Conservation (phyloP, 2,888 invertebrate species). For the Malachius bipustulatus region DNA sequence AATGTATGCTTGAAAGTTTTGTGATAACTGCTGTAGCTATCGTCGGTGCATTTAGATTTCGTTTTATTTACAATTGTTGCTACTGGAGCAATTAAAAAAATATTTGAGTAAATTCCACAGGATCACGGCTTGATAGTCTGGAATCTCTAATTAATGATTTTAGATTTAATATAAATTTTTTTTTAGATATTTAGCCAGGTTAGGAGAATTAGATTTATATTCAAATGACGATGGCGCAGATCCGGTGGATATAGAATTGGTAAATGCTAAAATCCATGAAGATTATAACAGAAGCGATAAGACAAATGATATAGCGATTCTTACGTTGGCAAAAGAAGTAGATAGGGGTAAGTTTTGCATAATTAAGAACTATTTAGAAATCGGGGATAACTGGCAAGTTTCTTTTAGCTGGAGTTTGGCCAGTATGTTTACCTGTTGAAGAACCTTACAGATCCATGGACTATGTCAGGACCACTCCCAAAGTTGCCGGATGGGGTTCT, state of each 20-base stretch:
- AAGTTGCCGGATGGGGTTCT: conserved; percentile 78
- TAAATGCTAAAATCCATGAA: conserved; percentile 52
- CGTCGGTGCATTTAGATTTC: too few relatives aligned
- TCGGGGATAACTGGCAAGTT: too few relatives aligned
- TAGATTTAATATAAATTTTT: too few relatives aligned
- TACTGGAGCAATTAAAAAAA: too few relatives aligned
- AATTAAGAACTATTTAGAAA: too few relatives aligned
- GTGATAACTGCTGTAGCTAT: too few relatives aligned
- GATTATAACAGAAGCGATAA: conserved; percentile 48
- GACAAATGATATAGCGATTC: conserved; percentile 68
- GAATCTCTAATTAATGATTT: too few relatives aligned
- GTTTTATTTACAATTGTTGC: too few relatives aligned
- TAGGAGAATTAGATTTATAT: conserved; percentile 67
- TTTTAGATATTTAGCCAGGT: conserved; percentile 51
- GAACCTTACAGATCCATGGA: conserved; percentile 41
- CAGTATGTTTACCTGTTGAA: conserved; percentile 62
- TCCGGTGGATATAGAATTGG: conserved; percentile 49
- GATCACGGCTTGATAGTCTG: too few relatives aligned
- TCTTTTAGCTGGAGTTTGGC: conserved; percentile 51
- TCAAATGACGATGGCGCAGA: conserved; percentile 50
- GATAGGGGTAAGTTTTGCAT: conserved; percentile 23
- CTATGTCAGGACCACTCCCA: conserved; percentile 48
- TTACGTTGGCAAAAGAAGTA: conserved; percentile 48
- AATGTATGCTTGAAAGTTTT: too few relatives aligned
- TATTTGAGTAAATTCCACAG: too few relatives aligned